phyloP scores from a whole-genome alignment of 1,140 invertebrate species.

The Tribolium castaneum region DNA sequence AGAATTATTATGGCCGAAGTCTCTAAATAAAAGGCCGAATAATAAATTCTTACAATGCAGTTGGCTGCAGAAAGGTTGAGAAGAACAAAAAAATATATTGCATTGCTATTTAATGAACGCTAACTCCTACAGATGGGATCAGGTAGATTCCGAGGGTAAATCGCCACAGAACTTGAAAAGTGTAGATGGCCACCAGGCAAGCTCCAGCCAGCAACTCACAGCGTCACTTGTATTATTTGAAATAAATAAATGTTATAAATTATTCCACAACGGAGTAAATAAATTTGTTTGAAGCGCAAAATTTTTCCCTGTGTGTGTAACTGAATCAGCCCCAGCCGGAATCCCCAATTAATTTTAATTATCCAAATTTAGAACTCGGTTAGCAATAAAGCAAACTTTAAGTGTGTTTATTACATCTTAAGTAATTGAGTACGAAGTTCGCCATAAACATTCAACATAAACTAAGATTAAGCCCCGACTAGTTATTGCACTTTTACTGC shows the following conservation, averaged over 20 bases:
- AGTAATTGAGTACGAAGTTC: constrained; percentile 34
- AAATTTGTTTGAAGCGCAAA: too few relatives aligned
- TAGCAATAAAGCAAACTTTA: constrained; percentile 30
- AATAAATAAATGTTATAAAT: too few relatives aligned
- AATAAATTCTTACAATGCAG: constrained; percentile 29
- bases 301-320: neutral
- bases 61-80: constrained; percentile 22
- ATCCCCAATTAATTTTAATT: constrained; percentile 34
- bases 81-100: constrained; percentile 29
- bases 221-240: too few relatives aligned
- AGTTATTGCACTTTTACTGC: constrained; percentile 19
- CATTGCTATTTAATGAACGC: constrained; percentile 35
- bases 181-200: neutral
- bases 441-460: constrained; percentile 21
- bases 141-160: constrained; percentile 8
- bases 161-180: constrained; percentile 1
- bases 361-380: constrained; percentile 33
- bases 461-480: constrained; percentile 23
- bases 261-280: too few relatives aligned
- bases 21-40: constrained; percentile 30
- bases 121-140: constrained; percentile 29
- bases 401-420: constrained; percentile 36
- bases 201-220: neutral
- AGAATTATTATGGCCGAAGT: constrained; percentile 25
- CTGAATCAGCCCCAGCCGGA: constrained; percentile 7